phyloP scores from a whole-genome alignment of 2,113 vertebrate genomes.

The Noturus placidus region DNA sequence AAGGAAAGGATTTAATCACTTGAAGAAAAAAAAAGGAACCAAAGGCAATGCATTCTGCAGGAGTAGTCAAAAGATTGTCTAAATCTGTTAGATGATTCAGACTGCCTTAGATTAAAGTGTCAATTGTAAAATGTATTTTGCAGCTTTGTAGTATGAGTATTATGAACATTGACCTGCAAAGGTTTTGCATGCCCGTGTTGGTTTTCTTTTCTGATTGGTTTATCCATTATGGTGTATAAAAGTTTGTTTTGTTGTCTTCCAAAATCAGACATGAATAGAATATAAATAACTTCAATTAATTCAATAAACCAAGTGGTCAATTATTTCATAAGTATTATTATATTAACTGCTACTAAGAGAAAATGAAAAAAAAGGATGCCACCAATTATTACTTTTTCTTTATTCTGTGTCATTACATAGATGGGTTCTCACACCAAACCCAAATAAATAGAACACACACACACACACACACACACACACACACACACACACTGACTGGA shows the following conservation, averaged over 20 bases:
- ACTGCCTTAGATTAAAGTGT: conserved; percentile 8
- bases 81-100: conserved; percentile 30
- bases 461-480: conserved; percentile 5
- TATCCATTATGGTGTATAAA: neutral
- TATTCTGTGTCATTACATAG: conserved; percentile 14
- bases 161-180: neutral
- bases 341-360: conserved; percentile 31
- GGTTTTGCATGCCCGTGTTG: neutral
- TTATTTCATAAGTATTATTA: neutral
- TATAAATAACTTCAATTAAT: neutral
- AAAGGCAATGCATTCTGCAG: neutral
- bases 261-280: neutral
- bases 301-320: neutral
- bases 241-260: no score
- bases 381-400: conserved; percentile 11
- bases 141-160: conserved; percentile 16
- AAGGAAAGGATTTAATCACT: neutral
- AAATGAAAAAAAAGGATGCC: neutral
- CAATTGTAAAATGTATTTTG: conserved; percentile 28
- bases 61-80: neutral
- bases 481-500: conserved; percentile 47
- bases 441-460: conserved; percentile 12
- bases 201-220: conserved; percentile 25
- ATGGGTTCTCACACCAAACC: neutral
- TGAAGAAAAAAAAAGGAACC: neutral